A percentile compares a stretch with the other conserved stretches of the same genome.
phyloP scores from a whole-genome alignment of 92 coral and sea anemone species.

The Actinostola sp. region DNA sequence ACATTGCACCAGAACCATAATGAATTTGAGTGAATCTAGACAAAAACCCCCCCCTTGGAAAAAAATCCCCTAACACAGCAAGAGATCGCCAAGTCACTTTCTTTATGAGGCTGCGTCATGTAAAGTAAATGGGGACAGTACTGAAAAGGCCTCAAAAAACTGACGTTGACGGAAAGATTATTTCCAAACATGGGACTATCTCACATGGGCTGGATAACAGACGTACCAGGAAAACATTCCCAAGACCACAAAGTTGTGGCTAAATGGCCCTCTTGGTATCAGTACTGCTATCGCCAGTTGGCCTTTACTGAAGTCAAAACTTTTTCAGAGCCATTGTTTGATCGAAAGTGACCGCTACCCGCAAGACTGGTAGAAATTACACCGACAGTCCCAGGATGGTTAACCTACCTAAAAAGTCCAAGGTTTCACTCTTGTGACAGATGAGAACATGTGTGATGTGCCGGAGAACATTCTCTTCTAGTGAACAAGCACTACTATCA shows the following conservation, averaged over 20 bases:
- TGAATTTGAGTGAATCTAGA: slow-evolving; percentile 36
- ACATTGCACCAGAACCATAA: slow-evolving; percentile 24
- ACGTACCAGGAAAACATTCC: background rate
- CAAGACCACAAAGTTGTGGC: slow-evolving; percentile 18
- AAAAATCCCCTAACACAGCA: background rate
- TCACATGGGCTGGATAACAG: slow-evolving; percentile 8
- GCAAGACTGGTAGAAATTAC: background rate
- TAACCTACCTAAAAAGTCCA: slow-evolving; percentile 15
- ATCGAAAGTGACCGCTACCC: slow-evolving; percentile 23
- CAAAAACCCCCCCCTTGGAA: slow-evolving; percentile 28
- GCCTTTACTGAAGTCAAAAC: slow-evolving; percentile 52
- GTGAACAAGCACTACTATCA: background rate
- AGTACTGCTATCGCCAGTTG: slow-evolving; percentile 40
- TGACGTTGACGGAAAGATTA: background rate
- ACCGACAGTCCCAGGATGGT: too few relatives aligned
- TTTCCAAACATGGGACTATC: slow-evolving; percentile 31
- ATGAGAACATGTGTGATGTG: slow-evolving; percentile 5
- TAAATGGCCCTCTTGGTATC: slow-evolving; percentile 38
- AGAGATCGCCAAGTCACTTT: slow-evolving; percentile 16
- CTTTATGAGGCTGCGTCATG: slow-evolving; percentile 28
- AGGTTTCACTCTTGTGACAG: slow-evolving; percentile 26
- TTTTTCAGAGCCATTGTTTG: slow-evolving; percentile 23
- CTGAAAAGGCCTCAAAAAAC: background rate
- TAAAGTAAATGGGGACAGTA: background rate
- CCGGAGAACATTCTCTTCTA: slow-evolving; percentile 11